Conservation (phyloP, 2,113 vertebrate genomes). For the Bolborhynchus lineola region DNA sequence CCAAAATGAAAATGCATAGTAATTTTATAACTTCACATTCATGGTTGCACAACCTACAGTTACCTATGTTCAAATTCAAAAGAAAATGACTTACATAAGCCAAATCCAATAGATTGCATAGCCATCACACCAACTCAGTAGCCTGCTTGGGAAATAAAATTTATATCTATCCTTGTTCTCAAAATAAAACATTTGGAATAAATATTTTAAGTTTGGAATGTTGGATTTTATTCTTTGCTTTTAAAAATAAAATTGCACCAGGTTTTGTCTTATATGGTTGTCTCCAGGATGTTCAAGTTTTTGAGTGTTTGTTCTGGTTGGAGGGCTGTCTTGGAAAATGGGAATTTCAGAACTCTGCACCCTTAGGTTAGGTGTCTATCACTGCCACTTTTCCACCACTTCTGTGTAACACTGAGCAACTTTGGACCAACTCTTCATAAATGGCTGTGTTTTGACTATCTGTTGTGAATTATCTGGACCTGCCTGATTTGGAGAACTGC, state of each 20-base stretch:
- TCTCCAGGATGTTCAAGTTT: background rate
- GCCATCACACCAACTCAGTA: background rate
- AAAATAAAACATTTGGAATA: background rate
- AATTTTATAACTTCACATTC: background rate
- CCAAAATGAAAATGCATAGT: background rate
- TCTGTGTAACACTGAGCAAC: background rate
- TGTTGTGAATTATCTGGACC: accelerated
- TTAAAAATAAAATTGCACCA: background rate
- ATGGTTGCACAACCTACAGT: background rate
- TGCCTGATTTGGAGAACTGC: background rate
- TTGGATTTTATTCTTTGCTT: background rate
- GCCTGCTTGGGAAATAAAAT: background rate
- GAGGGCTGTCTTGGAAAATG: background rate
- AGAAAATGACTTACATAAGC: background rate
- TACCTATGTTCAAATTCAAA: background rate
- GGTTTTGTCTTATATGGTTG: background rate
- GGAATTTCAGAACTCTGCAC: background rate
- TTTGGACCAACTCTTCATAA: background rate
- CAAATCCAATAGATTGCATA: background rate
- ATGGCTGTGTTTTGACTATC: background rate
- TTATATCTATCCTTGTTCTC: background rate
- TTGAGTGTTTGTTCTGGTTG: background rate
- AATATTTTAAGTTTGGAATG: background rate
- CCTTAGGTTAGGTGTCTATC: background rate
- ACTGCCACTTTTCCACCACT: background rate